Base-by-base conservation (phyloP, 1,140 invertebrate species). In the Aphaenogaster ashmeadi region DNA sequence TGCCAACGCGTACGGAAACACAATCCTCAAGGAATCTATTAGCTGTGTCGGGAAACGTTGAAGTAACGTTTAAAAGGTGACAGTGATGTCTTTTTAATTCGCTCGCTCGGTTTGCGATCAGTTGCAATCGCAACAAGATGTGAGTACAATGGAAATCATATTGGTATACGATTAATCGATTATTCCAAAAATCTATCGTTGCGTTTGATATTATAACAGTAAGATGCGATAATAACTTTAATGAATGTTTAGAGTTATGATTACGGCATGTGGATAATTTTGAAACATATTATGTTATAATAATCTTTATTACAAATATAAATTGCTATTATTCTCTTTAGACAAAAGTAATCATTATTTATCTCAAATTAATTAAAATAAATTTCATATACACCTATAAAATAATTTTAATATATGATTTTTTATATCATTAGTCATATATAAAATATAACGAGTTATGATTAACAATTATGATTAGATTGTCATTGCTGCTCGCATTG, bases 1-100 rank as follows among this genome's bases (percentile, higher is more conserved):
- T 85, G 90, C 84, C 89, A 90, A 78, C 83, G 79, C 75, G 18
- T 64, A 50, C 33, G 44, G 72, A 71, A 62, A 62, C 52, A 67
- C 50, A 72, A 87, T 77, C 58, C 75, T 84, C 87, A 56, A 84
- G 62, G 69, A 84, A 60, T 21, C 50, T 88, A 78, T 88, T 88
- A 88, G 64, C 56, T 52, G 18, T 27, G 58, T 18, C 52, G 44
- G 15, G 15, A 50, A 75, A 56, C 50, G 52, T 64, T 54, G 33
- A 60, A 69, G 79, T 47, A 47, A 74, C 36, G 15, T 41, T 69
- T 54, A 36, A 69, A 56, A 52, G 15, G 18, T 56, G 41, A 83
- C 44, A 56, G 33, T 62, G 50, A 38, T 58, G 3, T 90, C 79
- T 71, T 56, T 52, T 87, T 79, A 64, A 77, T 60, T 52, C 33